phyloP scores from a whole-genome alignment of 2,888 invertebrate genomes.

The Trachelus iudaicus region DNA sequence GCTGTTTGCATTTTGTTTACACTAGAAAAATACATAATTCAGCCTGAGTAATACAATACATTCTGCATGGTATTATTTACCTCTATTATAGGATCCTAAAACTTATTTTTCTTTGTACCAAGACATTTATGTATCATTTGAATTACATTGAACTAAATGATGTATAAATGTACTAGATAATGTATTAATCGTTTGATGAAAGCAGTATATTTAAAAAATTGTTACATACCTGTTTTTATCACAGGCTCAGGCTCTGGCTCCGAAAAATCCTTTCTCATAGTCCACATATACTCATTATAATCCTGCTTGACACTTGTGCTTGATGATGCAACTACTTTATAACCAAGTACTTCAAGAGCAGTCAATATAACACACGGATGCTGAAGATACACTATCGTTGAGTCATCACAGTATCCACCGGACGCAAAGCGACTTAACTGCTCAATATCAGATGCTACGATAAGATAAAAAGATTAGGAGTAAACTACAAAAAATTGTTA shows the following conservation, averaged over 20 bases:
- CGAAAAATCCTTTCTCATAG: slow-evolving; percentile 89
- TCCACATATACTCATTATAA: slow-evolving; percentile 94
- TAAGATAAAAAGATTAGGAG: slow-evolving; percentile 28
- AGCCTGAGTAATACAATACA: no score
- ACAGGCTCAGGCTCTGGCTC: slow-evolving; percentile 78
- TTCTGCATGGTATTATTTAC: background rate
- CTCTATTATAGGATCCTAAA: background rate
- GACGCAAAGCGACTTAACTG: slow-evolving; percentile 85
- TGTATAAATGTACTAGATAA: no score
- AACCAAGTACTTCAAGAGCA: slow-evolving; percentile 88
- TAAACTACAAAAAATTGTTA: background rate
- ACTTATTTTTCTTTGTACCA: background rate
- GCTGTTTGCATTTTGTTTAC: background rate
- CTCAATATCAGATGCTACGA: slow-evolving; percentile 81
- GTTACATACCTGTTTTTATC: slow-evolving; percentile 49
- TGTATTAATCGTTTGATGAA: background rate
- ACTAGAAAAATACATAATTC: background rate
- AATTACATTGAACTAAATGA: background rate
- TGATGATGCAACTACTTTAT: slow-evolving; percentile 88
- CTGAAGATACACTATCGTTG: slow-evolving; percentile 86
- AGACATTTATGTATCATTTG: background rate
- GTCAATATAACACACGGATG: slow-evolving; percentile 89
- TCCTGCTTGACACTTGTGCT: slow-evolving; percentile 88
- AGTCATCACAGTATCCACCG: slow-evolving; percentile 86
- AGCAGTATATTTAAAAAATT: background rate